These are phyloP conservation scores for Idaea straminata DNA, from an alignment of 2,888 invertebrate genomes.

Conservation along the genomic window DNA sequence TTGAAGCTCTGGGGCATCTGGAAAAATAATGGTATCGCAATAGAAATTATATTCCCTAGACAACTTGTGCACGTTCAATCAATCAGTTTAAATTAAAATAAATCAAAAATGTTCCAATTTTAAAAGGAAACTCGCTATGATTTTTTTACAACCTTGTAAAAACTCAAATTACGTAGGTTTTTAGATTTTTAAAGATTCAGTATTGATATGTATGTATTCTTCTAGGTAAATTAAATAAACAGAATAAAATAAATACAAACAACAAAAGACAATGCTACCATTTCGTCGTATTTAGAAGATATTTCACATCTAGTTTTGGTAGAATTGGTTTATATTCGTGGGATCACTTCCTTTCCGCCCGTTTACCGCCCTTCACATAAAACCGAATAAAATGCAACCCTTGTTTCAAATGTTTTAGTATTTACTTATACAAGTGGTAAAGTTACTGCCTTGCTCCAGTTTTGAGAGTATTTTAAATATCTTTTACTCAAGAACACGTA, in stretches of 20 bases:
- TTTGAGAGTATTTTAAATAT: background rate
- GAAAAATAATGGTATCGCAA: too few relatives aligned
- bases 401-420: background rate
- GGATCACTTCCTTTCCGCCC: background rate
- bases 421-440: background rate
- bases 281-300: background rate
- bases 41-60: too few relatives aligned
- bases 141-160: too few relatives aligned
- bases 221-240: background rate
- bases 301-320: background rate
- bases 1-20: too few relatives aligned
- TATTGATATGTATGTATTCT: too few relatives aligned
- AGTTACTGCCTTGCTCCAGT: background rate
- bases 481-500: background rate
- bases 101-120: too few relatives aligned
- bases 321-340: background rate
- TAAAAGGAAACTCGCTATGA: too few relatives aligned
- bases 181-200: too few relatives aligned
- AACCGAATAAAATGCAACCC: background rate
- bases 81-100: too few relatives aligned
- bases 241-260: background rate
- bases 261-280: background rate
- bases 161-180: too few relatives aligned
- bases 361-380: background rate
- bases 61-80: too few relatives aligned